These are phyloP conservation scores for Lycophotia porphyrea DNA, from an alignment of 2,888 invertebrate genomes.

Conservation along the genomic window DNA sequence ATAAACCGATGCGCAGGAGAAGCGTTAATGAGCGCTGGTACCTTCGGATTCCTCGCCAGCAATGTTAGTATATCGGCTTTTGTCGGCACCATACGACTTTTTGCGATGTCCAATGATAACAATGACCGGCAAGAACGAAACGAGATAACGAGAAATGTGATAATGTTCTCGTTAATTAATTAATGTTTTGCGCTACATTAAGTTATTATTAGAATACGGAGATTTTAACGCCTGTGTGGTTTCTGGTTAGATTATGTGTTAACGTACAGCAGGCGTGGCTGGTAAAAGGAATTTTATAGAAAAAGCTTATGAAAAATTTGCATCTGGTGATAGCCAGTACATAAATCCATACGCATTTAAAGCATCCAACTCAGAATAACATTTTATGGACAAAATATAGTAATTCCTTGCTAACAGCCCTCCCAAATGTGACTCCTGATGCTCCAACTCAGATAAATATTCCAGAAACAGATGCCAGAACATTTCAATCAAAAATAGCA, in stretches of 20 bases:
- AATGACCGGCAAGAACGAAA: constrained; percentile 77
- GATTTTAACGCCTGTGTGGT: constrained; percentile 53
- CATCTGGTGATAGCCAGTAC: background rate
- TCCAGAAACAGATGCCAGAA: background rate
- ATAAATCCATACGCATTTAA: background rate
- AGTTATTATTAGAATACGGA: constrained; percentile 67
- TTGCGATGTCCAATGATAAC: constrained; percentile 89
- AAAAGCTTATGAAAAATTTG: background rate
- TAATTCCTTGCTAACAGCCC: background rate
- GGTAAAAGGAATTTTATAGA: background rate
- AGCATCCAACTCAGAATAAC: too few species aligned
- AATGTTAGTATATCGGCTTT: constrained; percentile 87
- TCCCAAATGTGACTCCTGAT: background rate
- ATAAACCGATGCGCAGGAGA: constrained; percentile 75
- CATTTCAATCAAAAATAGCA: background rate
- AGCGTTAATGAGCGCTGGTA: constrained; percentile 89
- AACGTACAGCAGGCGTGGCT: background rate
- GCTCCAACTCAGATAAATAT: too few species aligned
- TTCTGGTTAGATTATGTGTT: constrained; percentile 27
- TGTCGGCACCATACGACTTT: constrained; percentile 88
- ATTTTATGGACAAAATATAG: background rate
- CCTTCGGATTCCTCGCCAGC: constrained; percentile 85
- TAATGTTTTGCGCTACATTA: constrained; percentile 66
- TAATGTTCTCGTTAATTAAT: constrained; percentile 68
- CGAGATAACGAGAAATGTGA: constrained; percentile 69